phyloP scores from a whole-genome alignment of 2,797 vertebrate genomes.

The Triplophysa bombifrons region DNA sequence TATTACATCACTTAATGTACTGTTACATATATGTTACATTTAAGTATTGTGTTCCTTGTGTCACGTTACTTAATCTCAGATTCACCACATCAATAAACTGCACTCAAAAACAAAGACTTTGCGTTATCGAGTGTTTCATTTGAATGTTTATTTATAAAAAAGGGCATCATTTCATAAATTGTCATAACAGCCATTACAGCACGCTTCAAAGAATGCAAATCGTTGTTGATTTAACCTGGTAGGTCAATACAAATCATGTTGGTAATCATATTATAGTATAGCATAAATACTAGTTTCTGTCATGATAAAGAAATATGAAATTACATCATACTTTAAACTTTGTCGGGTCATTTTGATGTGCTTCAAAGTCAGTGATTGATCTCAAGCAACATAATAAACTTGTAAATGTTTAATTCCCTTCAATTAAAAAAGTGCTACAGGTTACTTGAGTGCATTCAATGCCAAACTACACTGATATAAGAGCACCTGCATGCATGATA shows the following conservation, averaged over 20 bases:
- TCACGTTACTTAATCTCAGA: background rate
- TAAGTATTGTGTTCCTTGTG: background rate
- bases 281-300: background rate
- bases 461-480: conserved; percentile 24
- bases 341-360: background rate
- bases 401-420: background rate
- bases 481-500: conserved; percentile 28
- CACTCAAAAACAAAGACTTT: background rate
- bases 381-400: background rate
- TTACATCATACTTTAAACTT: background rate
- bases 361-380: background rate
- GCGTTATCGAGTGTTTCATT: conserved; percentile 11
- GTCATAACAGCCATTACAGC: conserved; percentile 25
- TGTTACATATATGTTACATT: too few relatives aligned
- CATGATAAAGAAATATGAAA: conserved; percentile 2
- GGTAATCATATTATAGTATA: background rate
- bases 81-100: background rate
- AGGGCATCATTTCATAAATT: conserved; percentile 27
- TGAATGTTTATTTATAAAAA: conserved; percentile 44
- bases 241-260: background rate
- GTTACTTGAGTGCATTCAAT: conserved; percentile 19
- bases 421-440: conserved; percentile 25
- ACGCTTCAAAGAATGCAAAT: background rate
- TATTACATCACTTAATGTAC: too few relatives aligned
- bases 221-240: background rate